Percentiles rank a stretch among this genome's conserved stretches.
phyloP scores from a whole-genome alignment of 2,113 vertebrate species.

The Sitta europaea region DNA sequence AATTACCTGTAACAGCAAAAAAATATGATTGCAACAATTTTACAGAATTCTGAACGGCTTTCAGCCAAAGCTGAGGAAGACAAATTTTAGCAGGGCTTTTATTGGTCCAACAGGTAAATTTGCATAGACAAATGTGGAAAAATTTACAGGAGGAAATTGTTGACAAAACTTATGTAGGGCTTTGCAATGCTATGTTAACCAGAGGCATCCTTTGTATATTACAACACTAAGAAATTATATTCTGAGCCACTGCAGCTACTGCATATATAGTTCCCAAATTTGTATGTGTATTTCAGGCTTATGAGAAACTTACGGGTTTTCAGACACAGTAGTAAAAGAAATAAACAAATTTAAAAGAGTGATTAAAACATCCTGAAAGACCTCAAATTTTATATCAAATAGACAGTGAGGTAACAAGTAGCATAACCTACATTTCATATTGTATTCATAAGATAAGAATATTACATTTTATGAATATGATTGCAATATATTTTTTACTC shows the following conservation, averaged over 20 bases:
- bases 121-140: background rate
- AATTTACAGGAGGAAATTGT: background rate
- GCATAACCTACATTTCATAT: background rate
- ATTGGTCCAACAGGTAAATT: background rate
- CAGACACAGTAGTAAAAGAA: background rate
- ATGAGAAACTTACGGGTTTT: rapidly evolving
- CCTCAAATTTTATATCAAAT: background rate
- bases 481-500: background rate
- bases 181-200: background rate
- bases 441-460: background rate
- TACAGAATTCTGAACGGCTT: background rate
- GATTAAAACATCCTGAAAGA: background rate
- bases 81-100: background rate
- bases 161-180: background rate
- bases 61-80: background rate
- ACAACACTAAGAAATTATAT: background rate
- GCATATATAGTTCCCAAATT: background rate
- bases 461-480: background rate
- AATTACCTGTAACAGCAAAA: background rate
- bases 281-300: background rate
- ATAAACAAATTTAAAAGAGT: background rate
- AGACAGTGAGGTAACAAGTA: background rate
- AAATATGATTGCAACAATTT: background rate
- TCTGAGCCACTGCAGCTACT: background rate
- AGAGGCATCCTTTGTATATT: background rate